Evolutionary conservation across 2,113 vertebrate species (phyloP), one percentile per base, ranked within the genome.

Genomic region (Columba livia): DNA sequence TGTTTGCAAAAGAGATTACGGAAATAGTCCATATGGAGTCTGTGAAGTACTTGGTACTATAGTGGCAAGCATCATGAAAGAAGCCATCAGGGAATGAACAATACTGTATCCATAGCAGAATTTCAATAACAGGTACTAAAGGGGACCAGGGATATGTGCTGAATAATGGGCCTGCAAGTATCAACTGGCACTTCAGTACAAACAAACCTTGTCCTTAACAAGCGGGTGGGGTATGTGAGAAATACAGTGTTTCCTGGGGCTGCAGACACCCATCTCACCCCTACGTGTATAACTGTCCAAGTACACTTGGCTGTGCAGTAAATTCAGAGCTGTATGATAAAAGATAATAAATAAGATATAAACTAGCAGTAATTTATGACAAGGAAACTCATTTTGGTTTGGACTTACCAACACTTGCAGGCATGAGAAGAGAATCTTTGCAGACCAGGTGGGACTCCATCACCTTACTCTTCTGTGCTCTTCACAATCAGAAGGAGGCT

Each of bases 221-320:
- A 61, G 32, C 10, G 0, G 2, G 25, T 12, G 36, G 40, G 5
- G 2, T 48, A 9, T 15, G 60, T 79, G 53, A 34, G 66, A 64
- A 50, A 44, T 3, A 12, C 3, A 3, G 18, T n/a, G 25, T 42
- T 64, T 78, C 28, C 36, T 38, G 56, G 71, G 61, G n/a, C 36
- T 44, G 40, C 29, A 53, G 36, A 26, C 64, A 53, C 21, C 64
- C 34, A 25, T 62, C 62, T 40, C 4, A 5, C 11, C 47, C 48
- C 50, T 36, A 0, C 5, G 1, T 21, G 19, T 28, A 0, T 14
- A 40, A 44, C n/a, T 69, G 38, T 29, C 26, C 15, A 9, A 0
- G 31, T n/a, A 6, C 9, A 34, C 60, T 69, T 1, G 0, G 23
- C 28, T 69, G 19, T 21, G 75, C 21, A 26, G 75, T 34, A 51